Conservation (phyloP, 2,888 invertebrate species). For the Cacoxenus indagator region DNA sequence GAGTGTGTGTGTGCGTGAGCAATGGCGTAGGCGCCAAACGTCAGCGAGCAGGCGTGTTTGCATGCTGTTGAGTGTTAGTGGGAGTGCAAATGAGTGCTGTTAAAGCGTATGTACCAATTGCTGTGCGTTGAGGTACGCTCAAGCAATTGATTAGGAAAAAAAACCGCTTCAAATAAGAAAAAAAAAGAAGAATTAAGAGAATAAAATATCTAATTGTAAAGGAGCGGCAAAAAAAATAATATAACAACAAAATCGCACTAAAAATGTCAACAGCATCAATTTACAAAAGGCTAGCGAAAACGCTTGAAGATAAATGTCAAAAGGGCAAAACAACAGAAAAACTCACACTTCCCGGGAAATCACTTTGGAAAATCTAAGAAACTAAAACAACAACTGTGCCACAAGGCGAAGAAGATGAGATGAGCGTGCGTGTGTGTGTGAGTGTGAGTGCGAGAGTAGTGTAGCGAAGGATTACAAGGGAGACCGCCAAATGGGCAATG, state of each 20-base stretch:
- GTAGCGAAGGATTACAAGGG: constrained; percentile 9
- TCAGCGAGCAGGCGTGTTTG: no score
- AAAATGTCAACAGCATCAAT: constrained; percentile 55
- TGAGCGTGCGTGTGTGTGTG: constrained; percentile 12
- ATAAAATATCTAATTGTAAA: no score
- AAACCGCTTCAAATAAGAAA: no score
- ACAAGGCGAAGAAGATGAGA: constrained; percentile 16
- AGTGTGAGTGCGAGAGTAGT: constrained; percentile 8
- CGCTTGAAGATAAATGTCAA: neutral
- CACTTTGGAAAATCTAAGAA: constrained; percentile 42
- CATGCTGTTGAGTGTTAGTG: no score
- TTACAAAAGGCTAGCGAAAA: constrained; percentile 35
- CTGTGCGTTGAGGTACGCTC: no score
- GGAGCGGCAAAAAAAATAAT: neutral
- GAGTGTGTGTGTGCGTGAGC: no score
- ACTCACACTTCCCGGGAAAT: constrained; percentile 55
- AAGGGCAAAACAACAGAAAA: constrained; percentile 42
- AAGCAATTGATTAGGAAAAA: no score
- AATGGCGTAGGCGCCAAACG: no score
- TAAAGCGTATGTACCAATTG: no score
- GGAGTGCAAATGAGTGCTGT: no score
- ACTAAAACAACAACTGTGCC: constrained; percentile 32
- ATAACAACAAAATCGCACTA: constrained; percentile 39
- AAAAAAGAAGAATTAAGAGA: no score
- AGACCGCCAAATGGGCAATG: neutral